These are phyloP conservation scores for Macropus fuliginosus DNA, from an alignment of 2,797 vertebrate genomes.

Conservation along the genomic window DNA sequence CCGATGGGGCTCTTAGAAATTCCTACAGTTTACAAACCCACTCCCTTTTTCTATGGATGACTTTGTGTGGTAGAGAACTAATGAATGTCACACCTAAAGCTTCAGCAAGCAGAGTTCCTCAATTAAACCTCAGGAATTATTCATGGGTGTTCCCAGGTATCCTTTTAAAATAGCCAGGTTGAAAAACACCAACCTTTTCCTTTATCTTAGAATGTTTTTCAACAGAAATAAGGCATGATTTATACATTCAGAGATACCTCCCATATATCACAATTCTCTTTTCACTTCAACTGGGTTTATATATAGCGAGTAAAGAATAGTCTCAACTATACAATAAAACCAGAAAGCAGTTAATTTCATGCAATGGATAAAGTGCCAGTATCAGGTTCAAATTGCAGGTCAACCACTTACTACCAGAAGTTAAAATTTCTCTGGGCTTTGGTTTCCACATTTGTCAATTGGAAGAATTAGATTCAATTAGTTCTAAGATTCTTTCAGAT, in stretches of 20 bases:
- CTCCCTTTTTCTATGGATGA: background rate
- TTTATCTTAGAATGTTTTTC: slow-evolving; percentile 12
- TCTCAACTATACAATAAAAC: background rate
- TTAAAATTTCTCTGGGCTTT: background rate
- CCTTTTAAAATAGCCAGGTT: slow-evolving; percentile 37
- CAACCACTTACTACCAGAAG: background rate
- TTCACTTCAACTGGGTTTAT: background rate
- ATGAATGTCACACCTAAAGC: background rate
- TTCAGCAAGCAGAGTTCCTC: background rate
- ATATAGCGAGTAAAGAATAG: background rate
- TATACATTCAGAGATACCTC: background rate
- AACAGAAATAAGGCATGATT: background rate
- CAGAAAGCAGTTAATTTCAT: background rate
- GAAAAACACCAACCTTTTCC: slow-evolving; percentile 31
- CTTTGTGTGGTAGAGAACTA: rapidly evolving
- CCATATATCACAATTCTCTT: background rate
- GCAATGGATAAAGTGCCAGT: background rate
- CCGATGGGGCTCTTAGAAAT: background rate
- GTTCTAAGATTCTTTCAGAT: background rate
- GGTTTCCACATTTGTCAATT: background rate
- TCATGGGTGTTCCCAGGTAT: background rate
- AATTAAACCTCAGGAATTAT: slow-evolving; percentile 15
- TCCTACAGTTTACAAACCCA: background rate
- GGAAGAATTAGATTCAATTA: background rate
- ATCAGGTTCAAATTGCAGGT: background rate